Conservation (phyloP, 2,113 vertebrate species). For the Oryzias woworae region DNA sequence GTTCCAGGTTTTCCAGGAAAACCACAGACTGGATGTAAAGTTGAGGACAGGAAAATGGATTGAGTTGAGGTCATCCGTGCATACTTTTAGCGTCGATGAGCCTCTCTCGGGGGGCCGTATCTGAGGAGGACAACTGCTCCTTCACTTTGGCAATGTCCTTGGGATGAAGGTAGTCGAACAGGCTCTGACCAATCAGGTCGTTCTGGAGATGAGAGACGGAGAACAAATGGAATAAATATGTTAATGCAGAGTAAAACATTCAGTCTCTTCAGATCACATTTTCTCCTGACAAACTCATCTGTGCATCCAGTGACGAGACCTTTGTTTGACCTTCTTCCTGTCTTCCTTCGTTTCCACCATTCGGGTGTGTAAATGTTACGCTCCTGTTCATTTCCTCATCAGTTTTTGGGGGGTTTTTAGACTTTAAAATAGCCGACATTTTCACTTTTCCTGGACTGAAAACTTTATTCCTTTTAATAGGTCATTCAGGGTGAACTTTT, state of each 20-base stretch:
- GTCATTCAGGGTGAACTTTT: background rate
- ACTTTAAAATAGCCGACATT: no score
- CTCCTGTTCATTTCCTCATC: no score
- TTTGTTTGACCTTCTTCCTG: no score
- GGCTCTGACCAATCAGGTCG: conserved; percentile 97
- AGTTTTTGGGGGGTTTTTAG: no score
- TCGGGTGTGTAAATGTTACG: no score
- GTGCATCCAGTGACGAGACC: no score
- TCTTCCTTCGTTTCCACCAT: no score
- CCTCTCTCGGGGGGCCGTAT: conserved; percentile 91
- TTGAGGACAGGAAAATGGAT: background rate
- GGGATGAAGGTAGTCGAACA: conserved; percentile 98
- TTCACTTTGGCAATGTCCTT: conserved; percentile 99
- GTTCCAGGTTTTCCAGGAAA: background rate
- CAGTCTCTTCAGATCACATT: background rate
- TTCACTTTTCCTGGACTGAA: no score
- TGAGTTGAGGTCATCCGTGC: background rate
- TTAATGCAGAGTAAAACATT: background rate
- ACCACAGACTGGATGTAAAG: no score
- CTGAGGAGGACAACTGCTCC: conserved; percentile 97
- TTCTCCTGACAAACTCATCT: no score
- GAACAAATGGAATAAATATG: background rate
- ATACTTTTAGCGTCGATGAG: conserved; percentile 99
- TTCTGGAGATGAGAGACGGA: conserved; percentile 73
- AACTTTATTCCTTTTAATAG: no score